These are phyloP conservation scores for Cyrtonyx montezumae DNA, from an alignment of 2,113 vertebrate species.

Conservation along the genomic window DNA sequence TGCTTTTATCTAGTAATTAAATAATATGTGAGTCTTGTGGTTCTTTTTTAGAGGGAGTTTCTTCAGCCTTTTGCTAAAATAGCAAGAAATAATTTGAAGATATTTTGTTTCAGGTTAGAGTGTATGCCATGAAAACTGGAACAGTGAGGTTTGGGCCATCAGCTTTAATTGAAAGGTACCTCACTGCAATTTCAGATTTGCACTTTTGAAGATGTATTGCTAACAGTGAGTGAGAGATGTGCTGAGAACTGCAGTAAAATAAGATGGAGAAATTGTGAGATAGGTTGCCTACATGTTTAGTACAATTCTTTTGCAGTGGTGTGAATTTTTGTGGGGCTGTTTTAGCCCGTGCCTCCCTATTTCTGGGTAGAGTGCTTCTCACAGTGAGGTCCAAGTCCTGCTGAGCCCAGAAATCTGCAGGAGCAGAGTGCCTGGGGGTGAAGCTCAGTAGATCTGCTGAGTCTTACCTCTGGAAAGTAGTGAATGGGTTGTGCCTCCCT, in stretches of 20 bases:
- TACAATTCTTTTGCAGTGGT: not conserved
- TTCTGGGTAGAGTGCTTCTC: not conserved
- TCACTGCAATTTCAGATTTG: not conserved
- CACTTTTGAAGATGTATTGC: not conserved
- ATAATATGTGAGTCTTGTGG: not conserved
- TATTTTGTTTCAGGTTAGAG: not conserved
- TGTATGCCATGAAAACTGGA: not conserved
- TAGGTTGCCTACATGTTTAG: not conserved
- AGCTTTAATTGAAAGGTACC: not conserved
- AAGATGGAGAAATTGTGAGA: not conserved
- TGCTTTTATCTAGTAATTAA: not conserved
- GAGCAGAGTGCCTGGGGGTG: not conserved
- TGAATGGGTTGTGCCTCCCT: not conserved
- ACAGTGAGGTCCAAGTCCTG: not conserved
- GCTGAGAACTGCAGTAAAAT: not conserved
- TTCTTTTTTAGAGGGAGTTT: not conserved
- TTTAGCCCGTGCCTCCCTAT: not conserved
- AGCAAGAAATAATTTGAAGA: not conserved
- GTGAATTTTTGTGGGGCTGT: not conserved
- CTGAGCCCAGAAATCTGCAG: not conserved
- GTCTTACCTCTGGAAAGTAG: not conserved
- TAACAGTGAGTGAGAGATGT: not conserved
- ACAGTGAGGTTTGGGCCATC: not conserved
- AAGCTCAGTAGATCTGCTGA: not conserved
- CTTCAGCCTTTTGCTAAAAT: not conserved